phyloP scores from a whole-genome alignment of 2,888 invertebrate genomes.

The Desoria tigrina region DNA sequence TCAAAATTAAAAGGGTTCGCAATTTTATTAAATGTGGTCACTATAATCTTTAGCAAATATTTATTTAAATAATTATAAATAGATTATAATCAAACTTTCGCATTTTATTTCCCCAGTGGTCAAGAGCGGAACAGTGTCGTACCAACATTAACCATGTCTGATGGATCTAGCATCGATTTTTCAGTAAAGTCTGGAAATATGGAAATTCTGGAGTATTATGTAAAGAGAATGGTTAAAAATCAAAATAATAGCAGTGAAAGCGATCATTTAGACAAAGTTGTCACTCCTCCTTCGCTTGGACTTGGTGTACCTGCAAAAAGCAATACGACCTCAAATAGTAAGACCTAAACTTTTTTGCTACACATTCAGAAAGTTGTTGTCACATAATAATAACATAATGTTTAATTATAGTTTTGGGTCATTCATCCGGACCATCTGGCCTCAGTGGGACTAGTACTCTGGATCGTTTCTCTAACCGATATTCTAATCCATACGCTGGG shows the following conservation, averaged over 20 bases:
- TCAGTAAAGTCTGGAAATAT: slow-evolving; percentile 61
- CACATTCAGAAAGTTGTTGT: too few relatives aligned
- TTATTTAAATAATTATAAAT: not conserved
- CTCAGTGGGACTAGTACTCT: slow-evolving; percentile 43
- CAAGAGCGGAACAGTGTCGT: slow-evolving; percentile 52
- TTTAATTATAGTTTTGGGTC: slow-evolving; percentile 36
- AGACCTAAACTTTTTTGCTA: not conserved
- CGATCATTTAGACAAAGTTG: slow-evolving; percentile 53
- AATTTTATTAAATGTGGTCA: too few relatives aligned
- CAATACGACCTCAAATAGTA: slow-evolving; percentile 39
- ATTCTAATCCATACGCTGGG: slow-evolving; percentile 36
- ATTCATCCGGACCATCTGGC: slow-evolving; percentile 38
- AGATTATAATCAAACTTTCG: slow-evolving; percentile 1
- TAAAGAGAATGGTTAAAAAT: slow-evolving; percentile 56
- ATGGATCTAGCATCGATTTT: slow-evolving; percentile 60
- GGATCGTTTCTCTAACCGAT: slow-evolving; percentile 41
- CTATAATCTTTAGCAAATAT: not conserved
- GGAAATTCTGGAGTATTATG: slow-evolving; percentile 65
- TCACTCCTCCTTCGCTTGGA: slow-evolving; percentile 50
- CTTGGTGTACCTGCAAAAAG: slow-evolving; percentile 35
- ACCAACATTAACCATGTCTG: slow-evolving; percentile 52
- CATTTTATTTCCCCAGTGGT: slow-evolving; percentile 29
- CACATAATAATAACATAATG: too few relatives aligned
- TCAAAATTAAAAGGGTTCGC: slow-evolving; percentile 48
- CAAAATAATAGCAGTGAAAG: slow-evolving; percentile 53